Conservation (phyloP, 2,113 vertebrate species). For the Alectura lathami region DNA sequence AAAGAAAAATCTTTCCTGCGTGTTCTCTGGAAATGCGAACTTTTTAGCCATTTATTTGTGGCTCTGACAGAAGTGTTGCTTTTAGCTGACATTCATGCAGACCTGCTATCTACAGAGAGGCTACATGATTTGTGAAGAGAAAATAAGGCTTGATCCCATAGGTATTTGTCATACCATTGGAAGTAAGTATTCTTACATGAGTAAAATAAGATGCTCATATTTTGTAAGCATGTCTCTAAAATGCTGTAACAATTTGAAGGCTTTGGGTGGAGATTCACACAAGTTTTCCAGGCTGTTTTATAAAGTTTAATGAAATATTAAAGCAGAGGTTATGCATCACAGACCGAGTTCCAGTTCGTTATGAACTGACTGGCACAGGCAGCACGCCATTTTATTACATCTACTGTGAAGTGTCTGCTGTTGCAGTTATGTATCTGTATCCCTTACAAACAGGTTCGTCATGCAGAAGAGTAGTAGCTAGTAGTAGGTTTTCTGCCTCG, state of each 20-base stretch:
- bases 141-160: not conserved
- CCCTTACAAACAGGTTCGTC: conserved; percentile 21
- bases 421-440: conserved; percentile 36
- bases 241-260: not conserved
- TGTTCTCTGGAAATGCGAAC: not conserved
- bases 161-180: not conserved
- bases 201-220: not conserved
- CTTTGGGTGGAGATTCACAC: not conserved
- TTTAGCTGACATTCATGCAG: not conserved
- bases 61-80: not conserved
- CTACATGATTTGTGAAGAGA: not conserved
- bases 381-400: not conserved
- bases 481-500: not conserved
- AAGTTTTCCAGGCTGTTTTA: conserved; percentile 7
- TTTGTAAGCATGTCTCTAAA: conserved; percentile 1
- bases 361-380: not conserved
- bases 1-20: not conserved
- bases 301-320: conserved; percentile 21
- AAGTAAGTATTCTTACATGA: not conserved
- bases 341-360: not conserved
- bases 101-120: not conserved
- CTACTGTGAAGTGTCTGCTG: not conserved
- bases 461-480: conserved; percentile 13
- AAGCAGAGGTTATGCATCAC: not conserved
- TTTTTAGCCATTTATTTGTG: not conserved